Base-by-base conservation (phyloP, 2,113 vertebrate genomes). In the Microcebus lehilahytsara region DNA sequence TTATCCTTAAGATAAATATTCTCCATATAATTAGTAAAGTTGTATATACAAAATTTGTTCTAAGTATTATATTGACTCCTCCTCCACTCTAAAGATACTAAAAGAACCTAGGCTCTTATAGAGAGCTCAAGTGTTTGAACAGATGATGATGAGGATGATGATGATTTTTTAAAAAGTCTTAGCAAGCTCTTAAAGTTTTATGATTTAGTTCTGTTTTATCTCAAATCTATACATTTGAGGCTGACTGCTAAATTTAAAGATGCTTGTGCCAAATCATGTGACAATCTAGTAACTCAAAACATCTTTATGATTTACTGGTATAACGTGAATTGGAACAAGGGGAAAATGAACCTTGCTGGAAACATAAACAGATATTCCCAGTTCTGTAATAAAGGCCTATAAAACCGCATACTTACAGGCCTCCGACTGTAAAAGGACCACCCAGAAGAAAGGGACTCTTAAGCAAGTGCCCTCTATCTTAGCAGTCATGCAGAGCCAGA, bases 151-250 rank as follows among this genome's bases (percentile, higher is more conserved):
- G 27, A 84, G 5, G 5, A 92, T 62, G 32, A 89, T 81, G 42
- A 92, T 27, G 27, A 51, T 62, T 42, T 17, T 37, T 32, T 40
- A 83, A 93, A 75, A 60, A 53, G 62, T 77, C 81, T 78, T 64
- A 95, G 58, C 87, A 91, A 93, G 60, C 71, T 87, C 56, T 53
- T 64, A 58, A 91, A 85, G 40, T 92, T 89, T 89, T 77, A 95
- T 84, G 11, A 66, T 66, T 93, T 66, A 66, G 17, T 78, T 66
- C 66, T 71, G 40, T 58, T 95, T 95, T 81, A 37, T 84, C 42
- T 91, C 46, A 95, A 46, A 83, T 88, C 86, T 92, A 91, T 72
- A 81, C 42, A 95, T 62, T 37, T 46, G 60, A 94, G 40, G 71
- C 40, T 96, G 49, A 89, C 51, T 83, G 30, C 34, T 92, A 94